Base-by-base conservation (phyloP, 2,888 invertebrate genomes). In the Brachyptera risi region DNA sequence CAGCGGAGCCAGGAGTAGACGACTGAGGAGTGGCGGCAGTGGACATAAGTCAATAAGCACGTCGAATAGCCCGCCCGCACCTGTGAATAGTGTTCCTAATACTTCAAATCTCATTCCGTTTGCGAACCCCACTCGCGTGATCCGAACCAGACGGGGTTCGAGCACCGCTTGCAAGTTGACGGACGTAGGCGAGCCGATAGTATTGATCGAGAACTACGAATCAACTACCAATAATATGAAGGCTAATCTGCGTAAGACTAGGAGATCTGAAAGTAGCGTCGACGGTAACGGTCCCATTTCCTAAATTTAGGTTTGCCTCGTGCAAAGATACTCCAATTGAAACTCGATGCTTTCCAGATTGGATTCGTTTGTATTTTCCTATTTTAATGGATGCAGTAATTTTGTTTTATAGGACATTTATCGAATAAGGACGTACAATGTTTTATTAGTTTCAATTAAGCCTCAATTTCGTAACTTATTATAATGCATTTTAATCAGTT, bases 1-100 rank as follows among this genome's bases (percentile, higher is more conserved):
- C 0, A 79, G 80, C 13, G 75, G 78, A 23, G 79, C 76, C 67
- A 9, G 31, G 26, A 31, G 49, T 31, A n/a, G 44, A 15, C n/a
- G n/a, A n/a, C n/a, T n/a, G 4, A n/a, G 3, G 3, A 3, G 4
- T 17, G 38, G 7, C 42, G 42, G 42, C 19, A 17, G 40, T 40
- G 21, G 17, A 3, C 17, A 21, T 5, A 19, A 21, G 19, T 17
- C 44, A 13, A 24, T 24, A 3, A 21, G 24, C 50, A 57, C 47
- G 51, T 26, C 54, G n/a, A n/a, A n/a, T n/a, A n/a, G n/a, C n/a
- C n/a, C n/a, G n/a, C n/a, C n/a, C n/a, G n/a, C n/a, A n/a, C n/a
- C n/a, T n/a, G n/a, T n/a, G n/a, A 5, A 31, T 11, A 31, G 31
- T 11, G 11, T 7, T 31, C 11, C 31, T 31, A 59, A 59, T 37